Percentiles rank a stretch among this genome's conserved stretches.
Evolutionary conservation across 2,113 vertebrate species (phyloP).

Genomic region (Oreochromis tanganicae): DNA sequence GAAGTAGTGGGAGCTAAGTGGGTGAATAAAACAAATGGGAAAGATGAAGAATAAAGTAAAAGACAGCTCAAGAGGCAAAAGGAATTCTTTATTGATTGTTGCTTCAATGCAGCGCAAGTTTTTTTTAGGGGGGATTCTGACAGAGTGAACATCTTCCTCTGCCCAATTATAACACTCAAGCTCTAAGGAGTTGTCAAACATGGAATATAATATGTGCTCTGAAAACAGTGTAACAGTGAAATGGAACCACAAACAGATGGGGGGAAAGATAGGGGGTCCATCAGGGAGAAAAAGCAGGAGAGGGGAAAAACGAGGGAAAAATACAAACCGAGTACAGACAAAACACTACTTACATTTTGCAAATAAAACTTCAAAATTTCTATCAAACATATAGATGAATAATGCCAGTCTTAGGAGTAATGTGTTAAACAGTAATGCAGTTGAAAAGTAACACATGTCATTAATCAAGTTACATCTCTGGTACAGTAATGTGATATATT

Average conservation of each 20-base stretch:
- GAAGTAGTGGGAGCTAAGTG: not conserved
- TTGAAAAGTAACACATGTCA: not conserved
- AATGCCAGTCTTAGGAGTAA: not conserved
- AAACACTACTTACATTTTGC: not conserved
- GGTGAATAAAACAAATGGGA: not conserved
- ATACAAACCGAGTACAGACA: not conserved
- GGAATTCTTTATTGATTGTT: conserved; percentile 6
- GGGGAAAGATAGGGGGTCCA: not conserved
- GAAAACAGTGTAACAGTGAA: not conserved
- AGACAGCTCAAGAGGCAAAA: not conserved
- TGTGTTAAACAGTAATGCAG: not conserved
- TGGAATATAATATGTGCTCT: not conserved
- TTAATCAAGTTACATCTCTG: not conserved
- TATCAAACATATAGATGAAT: not conserved
- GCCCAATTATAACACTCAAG: conserved; percentile 35
- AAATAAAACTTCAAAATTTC: not conserved
- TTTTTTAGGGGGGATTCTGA: not conserved
- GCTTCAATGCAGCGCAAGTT: not conserved
- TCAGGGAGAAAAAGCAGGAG: not conserved
- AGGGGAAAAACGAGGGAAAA: not conserved
- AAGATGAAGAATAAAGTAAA: not conserved
- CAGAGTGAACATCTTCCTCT: not conserved
- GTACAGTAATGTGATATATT: not conserved
- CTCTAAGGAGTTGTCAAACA: conserved; percentile 15
- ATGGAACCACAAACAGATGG: not conserved